Evolutionary conservation across 2,888 invertebrate genomes (phyloP).

Genomic region (Leptopilina drosophilae): DNA sequence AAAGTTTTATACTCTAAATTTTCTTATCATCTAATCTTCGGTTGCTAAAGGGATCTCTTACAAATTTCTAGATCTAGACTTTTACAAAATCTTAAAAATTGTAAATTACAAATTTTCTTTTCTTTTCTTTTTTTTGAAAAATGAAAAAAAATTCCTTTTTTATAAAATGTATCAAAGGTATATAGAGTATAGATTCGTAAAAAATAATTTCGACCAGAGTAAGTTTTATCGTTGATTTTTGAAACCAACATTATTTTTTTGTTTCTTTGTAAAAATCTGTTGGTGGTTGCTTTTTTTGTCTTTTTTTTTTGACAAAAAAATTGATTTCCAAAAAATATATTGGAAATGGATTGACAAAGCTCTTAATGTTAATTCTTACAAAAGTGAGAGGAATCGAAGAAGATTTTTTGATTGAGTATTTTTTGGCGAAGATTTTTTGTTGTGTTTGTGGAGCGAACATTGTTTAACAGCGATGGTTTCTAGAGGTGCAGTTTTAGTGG

Average conservation of each 20-base stretch:
- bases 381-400: not conserved
- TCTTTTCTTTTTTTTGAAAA: not conserved
- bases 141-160: slow-evolving; percentile 1
- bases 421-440: not conserved
- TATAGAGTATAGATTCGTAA: not conserved
- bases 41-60: slow-evolving; percentile 15
- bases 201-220: slow-evolving; percentile 36
- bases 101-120: slow-evolving; percentile 21
- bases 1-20: not conserved
- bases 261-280: not conserved
- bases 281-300: not conserved
- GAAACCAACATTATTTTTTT: not conserved
- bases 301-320: not conserved
- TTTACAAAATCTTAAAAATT: not conserved
- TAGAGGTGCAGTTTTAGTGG: slow-evolving; percentile 80
- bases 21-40: slow-evolving; percentile 19
- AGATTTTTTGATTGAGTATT: not conserved
- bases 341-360: not conserved
- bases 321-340: not conserved
- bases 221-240: slow-evolving; percentile 13
- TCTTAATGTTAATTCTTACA: not conserved
- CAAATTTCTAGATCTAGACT: slow-evolving; percentile 10
- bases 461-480: slow-evolving; percentile 80
- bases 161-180: slow-evolving; percentile 12
- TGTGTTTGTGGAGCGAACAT: no score